Evolutionary conservation across 2,797 vertebrate genomes (phyloP).

Genomic region (Carapus acus): DNA sequence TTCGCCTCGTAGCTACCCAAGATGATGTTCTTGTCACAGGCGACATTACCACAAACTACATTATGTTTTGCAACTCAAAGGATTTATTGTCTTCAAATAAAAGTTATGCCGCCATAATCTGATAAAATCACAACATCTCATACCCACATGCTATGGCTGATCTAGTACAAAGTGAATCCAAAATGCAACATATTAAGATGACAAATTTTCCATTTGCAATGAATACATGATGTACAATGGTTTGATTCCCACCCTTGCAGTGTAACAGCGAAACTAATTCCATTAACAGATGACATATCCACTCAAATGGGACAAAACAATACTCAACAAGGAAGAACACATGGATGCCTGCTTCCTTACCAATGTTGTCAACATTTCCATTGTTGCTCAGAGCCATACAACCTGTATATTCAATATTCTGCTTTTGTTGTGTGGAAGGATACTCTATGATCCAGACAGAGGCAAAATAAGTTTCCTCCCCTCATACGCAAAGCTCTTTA

Average conservation of each 20-base stretch:
- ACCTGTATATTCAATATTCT: constrained; percentile 46
- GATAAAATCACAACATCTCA: constrained; percentile 51
- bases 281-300: constrained; percentile 56
- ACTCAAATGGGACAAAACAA: constrained; percentile 65
- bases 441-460: constrained; percentile 4
- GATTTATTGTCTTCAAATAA: constrained; percentile 18
- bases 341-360: constrained; percentile 46
- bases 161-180: constrained; percentile 63
- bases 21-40: constrained; percentile 39
- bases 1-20: constrained; percentile 40
- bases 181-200: constrained; percentile 65
- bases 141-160: constrained; percentile 60
- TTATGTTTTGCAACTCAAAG: constrained; percentile 38
- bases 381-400: constrained; percentile 43
- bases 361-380: constrained; percentile 33
- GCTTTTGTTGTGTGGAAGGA: constrained; percentile 52
- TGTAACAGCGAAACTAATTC: constrained; percentile 55
- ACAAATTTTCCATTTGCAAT: constrained; percentile 63
- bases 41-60: constrained; percentile 43
- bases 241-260: constrained; percentile 55
- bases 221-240: constrained; percentile 49
- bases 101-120: constrained; percentile 39
- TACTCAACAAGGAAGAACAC: constrained; percentile 32
- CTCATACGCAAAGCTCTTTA: constrained; percentile 40
- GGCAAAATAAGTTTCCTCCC: constrained; percentile 52